Conservation (phyloP, 2,797 vertebrate genomes). For the Hoplostethus atlanticus region DNA sequence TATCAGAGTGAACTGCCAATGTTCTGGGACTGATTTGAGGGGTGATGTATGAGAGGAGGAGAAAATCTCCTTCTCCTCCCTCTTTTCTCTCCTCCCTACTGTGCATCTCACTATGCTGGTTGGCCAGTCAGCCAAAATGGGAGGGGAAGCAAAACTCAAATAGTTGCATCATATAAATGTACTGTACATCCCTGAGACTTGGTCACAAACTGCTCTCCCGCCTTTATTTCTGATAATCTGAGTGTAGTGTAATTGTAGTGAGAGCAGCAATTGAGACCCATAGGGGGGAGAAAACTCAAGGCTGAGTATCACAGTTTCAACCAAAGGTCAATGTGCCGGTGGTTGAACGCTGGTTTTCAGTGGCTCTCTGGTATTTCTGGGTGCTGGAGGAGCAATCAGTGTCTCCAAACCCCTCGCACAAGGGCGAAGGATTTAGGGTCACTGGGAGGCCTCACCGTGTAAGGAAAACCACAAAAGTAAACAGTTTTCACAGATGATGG, state of each 20-base stretch:
- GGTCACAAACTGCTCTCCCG: slow-evolving; percentile 22
- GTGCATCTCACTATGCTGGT: slow-evolving; percentile 68
- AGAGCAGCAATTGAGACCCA: slow-evolving; percentile 26
- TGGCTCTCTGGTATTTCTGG: slow-evolving; percentile 28
- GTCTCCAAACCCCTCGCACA: slow-evolving; percentile 1
- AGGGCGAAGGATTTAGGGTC: neutral
- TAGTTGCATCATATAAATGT: slow-evolving; percentile 69
- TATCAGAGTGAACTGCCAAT: slow-evolving; percentile 66
- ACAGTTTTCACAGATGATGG: slow-evolving; percentile 37
- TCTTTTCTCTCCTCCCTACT: slow-evolving; percentile 48
- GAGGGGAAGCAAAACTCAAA: slow-evolving; percentile 42
- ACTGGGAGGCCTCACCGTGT: slow-evolving; percentile 10
- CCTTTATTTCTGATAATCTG: slow-evolving; percentile 16
- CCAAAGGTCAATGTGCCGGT: slow-evolving; percentile 41
- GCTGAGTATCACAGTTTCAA: slow-evolving; percentile 9
- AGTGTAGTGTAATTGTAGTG: slow-evolving; percentile 5
- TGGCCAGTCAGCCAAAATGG: slow-evolving; percentile 53
- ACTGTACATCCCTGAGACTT: slow-evolving; percentile 42
- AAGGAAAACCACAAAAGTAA: slow-evolving; percentile 50
- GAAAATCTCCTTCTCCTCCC: slow-evolving; percentile 30
- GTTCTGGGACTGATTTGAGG: slow-evolving; percentile 73
- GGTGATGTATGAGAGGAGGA: slow-evolving; percentile 78
- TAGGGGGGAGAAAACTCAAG: slow-evolving; percentile 5
- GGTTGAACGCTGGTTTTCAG: slow-evolving; percentile 52
- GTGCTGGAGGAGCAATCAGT: slow-evolving; percentile 1